These are phyloP conservation scores for Lathamus discolor DNA, from an alignment of 2,113 vertebrate genomes.

Conservation along the genomic window DNA sequence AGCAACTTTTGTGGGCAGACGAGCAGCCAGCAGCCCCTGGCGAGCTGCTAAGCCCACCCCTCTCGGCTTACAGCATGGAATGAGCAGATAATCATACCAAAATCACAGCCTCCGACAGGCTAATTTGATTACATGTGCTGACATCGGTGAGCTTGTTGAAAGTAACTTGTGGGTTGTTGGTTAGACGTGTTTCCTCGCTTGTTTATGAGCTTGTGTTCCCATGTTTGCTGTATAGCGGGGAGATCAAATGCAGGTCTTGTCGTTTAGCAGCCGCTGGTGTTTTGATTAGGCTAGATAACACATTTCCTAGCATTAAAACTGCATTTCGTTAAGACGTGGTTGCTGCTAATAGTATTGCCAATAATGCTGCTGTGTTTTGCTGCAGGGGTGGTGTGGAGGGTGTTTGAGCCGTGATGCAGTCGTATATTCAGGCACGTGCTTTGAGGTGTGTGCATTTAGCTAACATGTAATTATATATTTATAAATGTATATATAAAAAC, in stretches of 20 bases:
- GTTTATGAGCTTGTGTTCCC: slow-evolving; percentile 16
- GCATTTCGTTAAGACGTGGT: not conserved
- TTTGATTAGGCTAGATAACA: not conserved
- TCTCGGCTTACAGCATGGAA: slow-evolving; percentile 81
- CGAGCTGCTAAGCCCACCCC: slow-evolving; percentile 69
- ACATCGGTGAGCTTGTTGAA: not conserved
- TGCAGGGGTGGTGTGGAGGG: not conserved
- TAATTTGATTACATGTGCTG: slow-evolving; percentile 16
- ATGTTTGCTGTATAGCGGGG: not conserved
- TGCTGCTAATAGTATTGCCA: not conserved
- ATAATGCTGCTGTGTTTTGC: not conserved
- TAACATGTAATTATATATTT: not conserved
- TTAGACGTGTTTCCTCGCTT: not conserved
- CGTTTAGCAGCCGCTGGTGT: not conserved
- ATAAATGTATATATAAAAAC: not conserved
- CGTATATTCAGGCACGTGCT: not conserved
- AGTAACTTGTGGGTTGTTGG: slow-evolving; percentile 27
- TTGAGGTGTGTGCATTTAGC: not conserved
- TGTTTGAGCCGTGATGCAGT: not conserved
- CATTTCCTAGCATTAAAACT: not conserved
- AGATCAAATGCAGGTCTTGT: not conserved
- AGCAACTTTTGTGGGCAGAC: slow-evolving; percentile 20
- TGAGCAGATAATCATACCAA: slow-evolving; percentile 66
- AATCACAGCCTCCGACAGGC: slow-evolving; percentile 4
- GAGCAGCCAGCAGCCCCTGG: slow-evolving; percentile 75